These are phyloP conservation scores for Dromiciops gliroides DNA, from an alignment of 2,113 vertebrate genomes.

Conservation along the genomic window DNA sequence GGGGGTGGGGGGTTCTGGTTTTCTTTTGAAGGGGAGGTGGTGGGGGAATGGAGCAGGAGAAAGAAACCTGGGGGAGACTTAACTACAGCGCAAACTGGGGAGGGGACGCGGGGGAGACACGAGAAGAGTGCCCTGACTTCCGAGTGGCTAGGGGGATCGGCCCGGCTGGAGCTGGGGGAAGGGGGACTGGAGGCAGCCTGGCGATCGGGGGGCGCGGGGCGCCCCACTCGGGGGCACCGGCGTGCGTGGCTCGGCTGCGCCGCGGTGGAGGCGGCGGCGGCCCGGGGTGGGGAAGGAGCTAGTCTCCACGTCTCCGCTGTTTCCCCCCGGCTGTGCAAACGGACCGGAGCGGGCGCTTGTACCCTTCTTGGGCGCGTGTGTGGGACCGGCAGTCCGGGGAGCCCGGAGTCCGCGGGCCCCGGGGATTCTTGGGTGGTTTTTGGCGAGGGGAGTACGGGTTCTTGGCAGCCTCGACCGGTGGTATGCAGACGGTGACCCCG, in stretches of 20 bases:
- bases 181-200: not conserved
- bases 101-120: not conserved
- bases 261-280: not conserved
- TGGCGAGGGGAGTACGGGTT: not conserved
- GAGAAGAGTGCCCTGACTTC: not conserved
- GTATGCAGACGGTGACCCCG: not conserved
- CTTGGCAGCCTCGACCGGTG: not conserved
- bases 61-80: not conserved
- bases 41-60: not conserved
- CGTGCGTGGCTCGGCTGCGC: not conserved
- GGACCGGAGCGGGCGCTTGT: not conserved
- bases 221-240: constrained; percentile 17
- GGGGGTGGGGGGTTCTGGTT: not conserved
- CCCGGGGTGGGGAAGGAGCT: constrained; percentile 30
- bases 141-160: not conserved
- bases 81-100: not conserved
- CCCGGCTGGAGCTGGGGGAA: not conserved
- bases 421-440: not conserved
- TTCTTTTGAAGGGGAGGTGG: not conserved
- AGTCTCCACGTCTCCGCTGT: not conserved
- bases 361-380: not conserved
- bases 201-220: not conserved
- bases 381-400: not conserved
- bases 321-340: not conserved
- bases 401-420: not conserved